phyloP scores from a whole-genome alignment of 2,797 vertebrate genomes.

The Harpagifer antarcticus region DNA sequence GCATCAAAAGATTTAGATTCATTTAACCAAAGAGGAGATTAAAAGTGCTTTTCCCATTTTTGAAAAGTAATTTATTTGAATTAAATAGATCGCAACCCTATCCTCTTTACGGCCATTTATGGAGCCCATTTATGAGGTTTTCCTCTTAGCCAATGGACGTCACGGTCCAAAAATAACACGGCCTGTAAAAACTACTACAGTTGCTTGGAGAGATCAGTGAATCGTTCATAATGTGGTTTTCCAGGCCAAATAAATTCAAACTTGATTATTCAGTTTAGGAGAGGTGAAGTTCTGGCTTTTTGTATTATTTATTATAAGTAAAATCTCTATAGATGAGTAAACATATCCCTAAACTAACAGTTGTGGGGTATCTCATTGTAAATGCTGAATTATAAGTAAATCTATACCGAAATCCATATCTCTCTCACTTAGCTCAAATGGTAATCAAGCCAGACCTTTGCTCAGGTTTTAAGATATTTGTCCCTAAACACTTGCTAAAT shows the following conservation, averaged over 20 bases:
- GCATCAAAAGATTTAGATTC: slow-evolving; percentile 64
- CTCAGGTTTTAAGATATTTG: not conserved
- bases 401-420: not conserved
- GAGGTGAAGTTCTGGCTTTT: not conserved
- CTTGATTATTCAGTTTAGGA: slow-evolving; percentile 18
- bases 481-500: slow-evolving; percentile 5
- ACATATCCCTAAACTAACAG: not conserved
- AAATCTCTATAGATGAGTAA: not conserved
- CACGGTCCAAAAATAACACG: slow-evolving; percentile 53
- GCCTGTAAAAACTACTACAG: slow-evolving; percentile 34
- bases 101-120: slow-evolving; percentile 64
- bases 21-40: slow-evolving; percentile 71
- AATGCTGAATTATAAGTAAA: not conserved
- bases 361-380: not conserved
- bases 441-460: not conserved
- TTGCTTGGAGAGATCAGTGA: slow-evolving; percentile 21
- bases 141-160: slow-evolving; percentile 45
- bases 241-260: slow-evolving; percentile 3
- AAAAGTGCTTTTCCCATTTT: slow-evolving; percentile 54
- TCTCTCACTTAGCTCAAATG: not conserved
- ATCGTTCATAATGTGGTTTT: slow-evolving; percentile 26
- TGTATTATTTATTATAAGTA: not conserved
- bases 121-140: slow-evolving; percentile 44
- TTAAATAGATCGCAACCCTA: slow-evolving; percentile 69
- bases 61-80: slow-evolving; percentile 72